Evolutionary conservation across 2,797 vertebrate species (phyloP), one percentile per base, ranked within the genome.

Genomic region (Scolopax rusticola): DNA sequence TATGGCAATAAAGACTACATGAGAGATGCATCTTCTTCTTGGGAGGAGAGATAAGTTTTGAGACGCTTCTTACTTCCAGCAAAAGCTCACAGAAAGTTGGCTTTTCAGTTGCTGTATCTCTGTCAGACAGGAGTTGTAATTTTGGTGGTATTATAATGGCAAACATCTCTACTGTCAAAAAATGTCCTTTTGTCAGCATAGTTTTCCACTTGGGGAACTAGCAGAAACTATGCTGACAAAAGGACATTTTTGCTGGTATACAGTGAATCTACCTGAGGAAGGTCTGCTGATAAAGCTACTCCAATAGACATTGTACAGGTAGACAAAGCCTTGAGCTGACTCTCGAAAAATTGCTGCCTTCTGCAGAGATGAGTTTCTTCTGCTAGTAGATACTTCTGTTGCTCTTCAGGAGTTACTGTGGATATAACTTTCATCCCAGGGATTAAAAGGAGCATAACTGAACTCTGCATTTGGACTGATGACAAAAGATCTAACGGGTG

Each of bases 201-300:
- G 36, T 38, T 93, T 90, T 81, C n/a, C 57, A 8, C 74, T 45
- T 82, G 27, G 27, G 30, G 17, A 93, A 30, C 6, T 47, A 89
- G 32, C 48, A 74, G 50, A 77, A 86, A 27, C 48, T 67, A 25
- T 45, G 7, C 59, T 84, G 81, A 57, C 74, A 89, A 86, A 83
- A 84, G 80, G 25, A 73, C 6, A 28, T 77, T 79, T 86, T 67
- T 92, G 15, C 40, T 23, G 19, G 11, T 51, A 24, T 25, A 40
- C 9, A 68, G 3, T 5, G 14, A 82, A 48, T 63, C 61, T 67
- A 2, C 38, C n/a, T 67, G 59, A 84, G 36, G 38, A 88, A 75
- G 9, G 9, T 59, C 70, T 93, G 90, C 61, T 90, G 74, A 90
- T 21, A 84, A 78, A 93, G 30, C 64, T 63, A 32, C 76, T 87